These are phyloP conservation scores for Lipophrys pholis DNA, from an alignment of 2,113 vertebrate genomes.

Conservation along the genomic window DNA sequence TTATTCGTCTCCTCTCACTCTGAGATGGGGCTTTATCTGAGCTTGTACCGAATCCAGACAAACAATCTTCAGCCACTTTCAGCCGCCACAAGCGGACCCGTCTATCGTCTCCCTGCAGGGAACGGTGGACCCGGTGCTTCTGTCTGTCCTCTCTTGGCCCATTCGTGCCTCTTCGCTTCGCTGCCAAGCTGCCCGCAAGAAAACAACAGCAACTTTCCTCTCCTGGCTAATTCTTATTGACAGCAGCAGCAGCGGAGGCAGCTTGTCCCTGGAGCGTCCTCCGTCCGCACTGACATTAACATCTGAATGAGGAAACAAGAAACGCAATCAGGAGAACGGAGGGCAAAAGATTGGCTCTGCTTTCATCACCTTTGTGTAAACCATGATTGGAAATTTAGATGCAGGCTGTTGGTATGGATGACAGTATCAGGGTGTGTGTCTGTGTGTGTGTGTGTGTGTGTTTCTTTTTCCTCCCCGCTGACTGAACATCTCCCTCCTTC, in stretches of 20 bases:
- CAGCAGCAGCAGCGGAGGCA: slow-evolving; percentile 29
- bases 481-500: slow-evolving; percentile 1
- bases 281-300: slow-evolving; percentile 26
- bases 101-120: slow-evolving; percentile 1
- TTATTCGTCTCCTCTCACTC: neutral
- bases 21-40: slow-evolving; percentile 2
- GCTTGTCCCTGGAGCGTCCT: slow-evolving; percentile 25
- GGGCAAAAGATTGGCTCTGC: neutral
- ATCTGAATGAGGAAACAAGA: slow-evolving; percentile 31
- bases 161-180: too few relatives aligned
- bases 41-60: neutral
- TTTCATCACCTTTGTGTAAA: slow-evolving; percentile 22
- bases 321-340: slow-evolving; percentile 7
- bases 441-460: neutral
- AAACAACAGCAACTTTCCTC: slow-evolving; percentile 33
- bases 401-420: neutral
- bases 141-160: slow-evolving; percentile 3
- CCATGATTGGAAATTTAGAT: slow-evolving; percentile 11
- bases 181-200: slow-evolving; percentile 30
- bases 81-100: too few relatives aligned
- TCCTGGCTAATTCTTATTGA: slow-evolving; percentile 51
- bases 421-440: neutral
- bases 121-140: neutral
- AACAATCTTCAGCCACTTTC: neutral
- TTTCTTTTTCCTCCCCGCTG: neutral